Percentiles rank a stretch among this genome's conserved stretches.
phyloP scores from a whole-genome alignment of 2,113 vertebrate species.

The Asarcornis scutulata region DNA sequence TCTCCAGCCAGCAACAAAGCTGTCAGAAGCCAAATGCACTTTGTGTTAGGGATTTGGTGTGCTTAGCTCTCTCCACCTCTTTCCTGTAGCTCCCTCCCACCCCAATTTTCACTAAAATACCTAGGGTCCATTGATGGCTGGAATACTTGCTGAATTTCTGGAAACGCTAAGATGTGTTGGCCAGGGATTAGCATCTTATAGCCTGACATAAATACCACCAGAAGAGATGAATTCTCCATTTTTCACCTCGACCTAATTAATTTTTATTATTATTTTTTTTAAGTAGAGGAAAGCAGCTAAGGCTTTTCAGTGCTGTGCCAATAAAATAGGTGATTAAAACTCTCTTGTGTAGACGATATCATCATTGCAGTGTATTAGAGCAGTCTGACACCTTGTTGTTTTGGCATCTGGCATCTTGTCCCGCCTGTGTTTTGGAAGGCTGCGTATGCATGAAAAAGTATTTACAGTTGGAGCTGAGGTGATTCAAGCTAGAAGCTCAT shows the following conservation, averaged over 20 bases:
- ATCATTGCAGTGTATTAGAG: not conserved
- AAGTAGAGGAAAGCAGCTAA: not conserved
- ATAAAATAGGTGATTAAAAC: not conserved
- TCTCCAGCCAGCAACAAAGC: not conserved
- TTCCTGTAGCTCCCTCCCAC: not conserved
- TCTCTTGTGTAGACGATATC: not conserved
- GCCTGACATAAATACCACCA: not conserved
- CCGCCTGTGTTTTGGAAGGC: not conserved
- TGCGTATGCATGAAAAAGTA: not conserved
- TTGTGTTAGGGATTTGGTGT: not conserved
- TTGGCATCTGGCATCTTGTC: not conserved
- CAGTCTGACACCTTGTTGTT: not conserved
- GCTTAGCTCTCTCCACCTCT: not conserved
- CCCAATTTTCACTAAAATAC: not conserved
- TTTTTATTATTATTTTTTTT: not conserved
- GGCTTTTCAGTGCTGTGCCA: not conserved
- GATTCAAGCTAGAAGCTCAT: slow-evolving; percentile 26
- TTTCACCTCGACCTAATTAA: not conserved
- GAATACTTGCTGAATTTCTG: not conserved
- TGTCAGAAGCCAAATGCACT: not conserved
- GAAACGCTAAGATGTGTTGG: not conserved
- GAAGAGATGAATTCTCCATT: not conserved
- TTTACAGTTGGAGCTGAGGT: slow-evolving; percentile 14
- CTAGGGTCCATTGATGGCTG: not conserved
- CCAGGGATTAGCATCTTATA: not conserved